phyloP scores from a whole-genome alignment of 2,888 invertebrate genomes.

The Tachystola acroxantha region DNA sequence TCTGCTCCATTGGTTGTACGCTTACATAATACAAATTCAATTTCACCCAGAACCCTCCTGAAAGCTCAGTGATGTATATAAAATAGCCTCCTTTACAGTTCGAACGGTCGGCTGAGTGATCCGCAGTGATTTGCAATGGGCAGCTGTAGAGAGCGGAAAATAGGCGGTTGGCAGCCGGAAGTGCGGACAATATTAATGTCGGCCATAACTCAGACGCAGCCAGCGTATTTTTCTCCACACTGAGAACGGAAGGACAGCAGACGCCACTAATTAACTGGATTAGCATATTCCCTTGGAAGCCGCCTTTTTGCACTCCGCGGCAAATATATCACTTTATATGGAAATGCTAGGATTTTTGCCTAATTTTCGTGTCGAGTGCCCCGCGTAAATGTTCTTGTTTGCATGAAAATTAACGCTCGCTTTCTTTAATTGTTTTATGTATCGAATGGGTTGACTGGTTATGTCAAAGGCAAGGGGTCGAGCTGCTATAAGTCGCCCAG shows the following conservation, averaged over 20 bases:
- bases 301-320: constrained; percentile 38
- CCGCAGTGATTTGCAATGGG: constrained; percentile 27
- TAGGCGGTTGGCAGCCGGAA: constrained; percentile 55
- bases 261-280: constrained; percentile 71
- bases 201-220: constrained; percentile 59
- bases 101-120: constrained; percentile 17
- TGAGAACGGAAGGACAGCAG: constrained; percentile 53
- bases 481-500: no score
- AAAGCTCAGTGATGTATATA: no score
- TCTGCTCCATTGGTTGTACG: no score
- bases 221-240: constrained; percentile 64
- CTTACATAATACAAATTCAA: no score
- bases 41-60: no score
- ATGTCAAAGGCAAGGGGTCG: no score
- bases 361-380: constrained; percentile 41
- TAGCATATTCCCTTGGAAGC: constrained; percentile 63
- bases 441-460: no score
- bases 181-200: constrained; percentile 71
- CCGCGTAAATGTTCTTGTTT: constrained; percentile 38
- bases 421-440: no score
- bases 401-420: constrained; percentile 32
- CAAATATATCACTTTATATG: constrained; percentile 35
- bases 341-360: constrained; percentile 33
- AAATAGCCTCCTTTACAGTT: constrained; percentile 5
- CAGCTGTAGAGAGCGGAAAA: constrained; percentile 48